Evolutionary conservation across 2,113 vertebrate species (phyloP).

Genomic region (Conger conger): DNA sequence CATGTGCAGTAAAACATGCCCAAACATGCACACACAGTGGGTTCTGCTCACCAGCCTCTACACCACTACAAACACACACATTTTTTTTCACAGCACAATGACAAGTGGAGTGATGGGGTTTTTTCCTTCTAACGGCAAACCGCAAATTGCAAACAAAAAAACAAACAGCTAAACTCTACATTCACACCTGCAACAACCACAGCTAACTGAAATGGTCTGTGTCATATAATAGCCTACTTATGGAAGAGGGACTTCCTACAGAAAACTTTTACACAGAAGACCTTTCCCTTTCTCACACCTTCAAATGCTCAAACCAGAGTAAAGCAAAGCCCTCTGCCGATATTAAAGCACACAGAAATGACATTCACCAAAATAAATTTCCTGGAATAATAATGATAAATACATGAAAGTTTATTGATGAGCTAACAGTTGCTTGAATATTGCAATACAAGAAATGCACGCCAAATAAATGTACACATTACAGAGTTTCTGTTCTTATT

Average conservation of each 20-base stretch:
- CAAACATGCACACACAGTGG: background rate
- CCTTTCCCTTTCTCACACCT: background rate
- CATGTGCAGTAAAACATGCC: too few relatives aligned
- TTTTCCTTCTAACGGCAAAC: background rate
- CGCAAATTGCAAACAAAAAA: background rate
- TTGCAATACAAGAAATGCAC: too few relatives aligned
- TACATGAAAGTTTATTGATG: too few relatives aligned
- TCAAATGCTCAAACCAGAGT: background rate
- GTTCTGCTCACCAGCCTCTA: background rate
- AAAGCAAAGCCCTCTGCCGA: background rate
- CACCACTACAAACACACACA: background rate
- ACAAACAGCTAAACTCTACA: too few relatives aligned
- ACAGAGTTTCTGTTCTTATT: background rate
- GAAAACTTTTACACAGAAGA: background rate
- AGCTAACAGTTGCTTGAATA: too few relatives aligned
- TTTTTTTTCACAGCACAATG: background rate
- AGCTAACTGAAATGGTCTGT: background rate
- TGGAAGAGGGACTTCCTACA: background rate
- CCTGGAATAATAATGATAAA: too few relatives aligned
- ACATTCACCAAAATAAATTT: background rate
- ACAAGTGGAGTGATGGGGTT: too few relatives aligned
- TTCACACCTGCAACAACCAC: background rate
- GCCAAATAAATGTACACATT: background rate
- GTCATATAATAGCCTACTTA: background rate
- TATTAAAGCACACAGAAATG: background rate